Evolutionary conservation across 2,888 invertebrate species (phyloP), one percentile per base, ranked within the genome.

Genomic region (Dasypolia templi): DNA sequence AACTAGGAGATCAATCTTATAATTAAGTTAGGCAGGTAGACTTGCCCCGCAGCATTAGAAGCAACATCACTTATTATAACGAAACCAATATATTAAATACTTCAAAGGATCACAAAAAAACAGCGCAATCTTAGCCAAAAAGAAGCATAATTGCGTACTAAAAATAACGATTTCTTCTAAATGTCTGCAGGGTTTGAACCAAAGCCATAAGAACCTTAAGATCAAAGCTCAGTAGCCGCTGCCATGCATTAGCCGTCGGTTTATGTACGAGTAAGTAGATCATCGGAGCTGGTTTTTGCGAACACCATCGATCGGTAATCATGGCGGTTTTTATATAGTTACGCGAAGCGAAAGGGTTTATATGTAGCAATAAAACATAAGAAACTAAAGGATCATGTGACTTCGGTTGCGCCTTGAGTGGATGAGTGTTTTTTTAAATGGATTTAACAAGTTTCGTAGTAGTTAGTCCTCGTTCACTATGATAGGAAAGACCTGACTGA

Each of bases 221-320:
- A 83, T 87, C 83, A 83, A 86, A 89, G 81, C 72, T 63, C 44
- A 76, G 71, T 4, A 49, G 81, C 86, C 87, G 87, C 82, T 44
- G 73, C 73, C 29, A 35, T 39, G 83, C 83, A 90, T 91, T 91
- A 89, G 69, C 74, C 71, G 67, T 74, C 89, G 82, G 89, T 89
- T 80, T 75, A 82, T 83, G 87, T n/a, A n/a, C n/a, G n/a, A n/a
- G n/a, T 86, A 91, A 90, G 91, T 88, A 90, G 91, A 89, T 86
- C 90, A 86, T 39, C 44, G 35, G 42, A 75, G 62, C 79, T 32
- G 72, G 75, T 88, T 84, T 79, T 79, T 77, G 66, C 58, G 72
- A 71, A 66, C 61, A 49, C 71, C 72, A 73, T 75, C 67, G 83
- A 85, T 83, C 63, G 26, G 51, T 74, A 79, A 75, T 85, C 65